Evolutionary conservation across 2,888 invertebrate species (phyloP), one percentile per base, ranked within the genome.

Genomic region (Dasysyrphus albostriatus): DNA sequence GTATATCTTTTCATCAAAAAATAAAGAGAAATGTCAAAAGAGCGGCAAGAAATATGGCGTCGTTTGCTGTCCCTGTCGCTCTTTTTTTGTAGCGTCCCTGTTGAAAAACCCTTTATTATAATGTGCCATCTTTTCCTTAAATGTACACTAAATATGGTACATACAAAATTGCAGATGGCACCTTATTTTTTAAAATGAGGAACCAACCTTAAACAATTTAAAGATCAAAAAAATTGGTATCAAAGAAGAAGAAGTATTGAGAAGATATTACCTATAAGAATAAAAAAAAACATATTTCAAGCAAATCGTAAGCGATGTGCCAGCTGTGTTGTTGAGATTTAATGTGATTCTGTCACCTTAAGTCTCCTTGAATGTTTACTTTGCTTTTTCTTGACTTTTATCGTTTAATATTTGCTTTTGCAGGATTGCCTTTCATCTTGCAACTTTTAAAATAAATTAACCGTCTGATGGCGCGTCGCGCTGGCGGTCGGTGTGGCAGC

Each of bases 271-370:
- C n/a, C n/a, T n/a, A n/a, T 10, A 51, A 51, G 12, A n/a, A n/a
- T n/a, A n/a, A 14, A 63, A 24, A 24, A 61, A 42, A 72, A 72
- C 32, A n/a, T 32, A 65, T 47, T 65, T 34, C 73, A 77, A 87
- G 82, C 78, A 87, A 87, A 77, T 87, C 69, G 74, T 73, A 69
- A 58, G 74, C 78, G 85, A n/a, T n/a, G 65, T 75, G 78, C 85
- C 85, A 82, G 85, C 85, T 87, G 85, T n/a, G n/a, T n/a, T 82
- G 81, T 82, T 78, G 82, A 74, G 78, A 78, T 78, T 82, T 82
- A 87, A 87, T 82, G 85, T 77, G 82, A 70, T 78, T 74, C 74
- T 82, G 82, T 78, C 85, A 87, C 72, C 85, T 85, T 77, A 77
- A 58, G 73, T 82, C 75, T 73, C 67, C 51, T 44, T 47, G n/a